phyloP scores from a whole-genome alignment of 2,888 invertebrate genomes.

The Onthophagus sagittarius region DNA sequence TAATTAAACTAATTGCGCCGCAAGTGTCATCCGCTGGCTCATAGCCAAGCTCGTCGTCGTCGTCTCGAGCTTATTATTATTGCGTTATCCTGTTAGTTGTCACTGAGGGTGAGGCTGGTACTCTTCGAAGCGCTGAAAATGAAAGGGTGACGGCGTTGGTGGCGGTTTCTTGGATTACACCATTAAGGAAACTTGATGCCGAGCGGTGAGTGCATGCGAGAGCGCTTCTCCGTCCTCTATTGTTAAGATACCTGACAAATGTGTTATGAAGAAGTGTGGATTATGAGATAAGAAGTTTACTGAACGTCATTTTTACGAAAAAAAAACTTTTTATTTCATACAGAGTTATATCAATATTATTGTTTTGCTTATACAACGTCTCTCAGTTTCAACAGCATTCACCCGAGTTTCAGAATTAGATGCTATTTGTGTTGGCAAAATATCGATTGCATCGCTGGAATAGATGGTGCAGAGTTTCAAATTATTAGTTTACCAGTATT shows the following conservation, averaged over 20 bases:
- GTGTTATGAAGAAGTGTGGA: not conserved
- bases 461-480: too few species aligned
- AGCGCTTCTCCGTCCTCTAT: not conserved
- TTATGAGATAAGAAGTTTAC: not conserved
- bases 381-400: too few species aligned
- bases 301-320: too few species aligned
- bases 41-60: conserved; percentile 21
- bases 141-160: not conserved
- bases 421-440: too few species aligned
- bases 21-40: not conserved
- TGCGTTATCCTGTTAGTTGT: conserved; percentile 25
- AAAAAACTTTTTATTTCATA: too few species aligned
- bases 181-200: conserved; percentile 1
- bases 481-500: too few species aligned
- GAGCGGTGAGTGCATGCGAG: not conserved
- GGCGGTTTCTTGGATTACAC: conserved; percentile 9
- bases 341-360: too few species aligned
- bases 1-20: not conserved
- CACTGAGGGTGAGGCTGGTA: conserved; percentile 6
- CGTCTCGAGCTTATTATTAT: conserved; percentile 25
- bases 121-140: not conserved
- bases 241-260: not conserved
- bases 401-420: too few species aligned
- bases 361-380: too few species aligned
- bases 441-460: too few species aligned